Conservation (phyloP, 92 coral and sea anemone genomes). For the Parazoanthus atlanticus region DNA sequence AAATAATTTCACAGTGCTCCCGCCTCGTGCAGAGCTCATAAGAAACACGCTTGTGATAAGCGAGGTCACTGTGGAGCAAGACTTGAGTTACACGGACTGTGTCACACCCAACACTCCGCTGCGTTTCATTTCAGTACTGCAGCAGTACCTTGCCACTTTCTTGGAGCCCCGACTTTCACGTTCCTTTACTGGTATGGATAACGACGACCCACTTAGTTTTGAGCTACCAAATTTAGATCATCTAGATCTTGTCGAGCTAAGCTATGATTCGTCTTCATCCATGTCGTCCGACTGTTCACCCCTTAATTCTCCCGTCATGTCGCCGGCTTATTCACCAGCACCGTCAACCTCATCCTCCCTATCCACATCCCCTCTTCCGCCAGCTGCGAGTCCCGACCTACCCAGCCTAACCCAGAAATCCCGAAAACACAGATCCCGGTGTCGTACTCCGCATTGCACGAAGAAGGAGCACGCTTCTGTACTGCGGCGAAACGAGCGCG, state of each 20-base stretch:
- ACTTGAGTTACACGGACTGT: background rate
- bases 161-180: background rate
- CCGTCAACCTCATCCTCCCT: conserved; percentile 46
- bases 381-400: conserved; percentile 55
- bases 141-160: background rate
- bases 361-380: conserved; percentile 55
- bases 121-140: background rate
- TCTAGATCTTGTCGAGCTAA: conserved; percentile 72
- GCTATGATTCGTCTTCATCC: conserved; percentile 74
- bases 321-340: conserved; percentile 64
- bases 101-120: conserved; percentile 9
- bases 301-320: conserved; percentile 68
- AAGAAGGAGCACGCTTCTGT: conserved; percentile 83
- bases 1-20: conserved; percentile 72
- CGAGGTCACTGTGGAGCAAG: background rate
- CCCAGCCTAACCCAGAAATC: conserved; percentile 54
- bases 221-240: conserved; percentile 74
- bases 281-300: conserved; percentile 74
- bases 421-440: conserved; percentile 71
- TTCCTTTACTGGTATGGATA: conserved; percentile 13
- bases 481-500: conserved; percentile 90
- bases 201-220: conserved; percentile 53
- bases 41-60: conserved; percentile 65
- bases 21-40: conserved; percentile 42
- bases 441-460: conserved; percentile 79